Conservation (phyloP, 2,797 vertebrate species). For the Oreochromis mossambicus region DNA sequence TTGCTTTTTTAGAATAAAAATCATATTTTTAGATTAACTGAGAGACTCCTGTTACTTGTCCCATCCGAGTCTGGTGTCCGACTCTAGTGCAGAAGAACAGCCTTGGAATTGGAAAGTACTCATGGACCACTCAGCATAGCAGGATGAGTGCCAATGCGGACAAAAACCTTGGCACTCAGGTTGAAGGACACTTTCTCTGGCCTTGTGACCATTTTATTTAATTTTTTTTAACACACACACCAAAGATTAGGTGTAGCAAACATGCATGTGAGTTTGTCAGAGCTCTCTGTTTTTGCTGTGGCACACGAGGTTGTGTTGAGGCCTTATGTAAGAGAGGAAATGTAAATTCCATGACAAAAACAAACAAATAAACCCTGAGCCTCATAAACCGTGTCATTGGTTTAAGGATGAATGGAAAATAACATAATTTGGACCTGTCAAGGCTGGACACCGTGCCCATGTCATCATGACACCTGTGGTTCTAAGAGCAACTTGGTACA, state of each 20-base stretch:
- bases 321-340: conserved; percentile 61
- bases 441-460: conserved; percentile 39
- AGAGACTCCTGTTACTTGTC: not conserved
- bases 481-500: conserved; percentile 4
- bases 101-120: conserved; percentile 4
- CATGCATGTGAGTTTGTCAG: conserved; percentile 23
- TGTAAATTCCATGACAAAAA: conserved; percentile 73
- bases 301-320: conserved; percentile 38
- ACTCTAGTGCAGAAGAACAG: not conserved
- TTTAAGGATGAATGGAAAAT: conserved; percentile 68
- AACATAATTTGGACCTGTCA: conserved; percentile 62
- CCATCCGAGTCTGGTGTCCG: not conserved
- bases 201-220: conserved; percentile 32
- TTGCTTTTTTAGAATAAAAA: not conserved
- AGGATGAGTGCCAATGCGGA: not conserved
- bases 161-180: conserved; percentile 1
- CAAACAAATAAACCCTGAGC: conserved; percentile 69
- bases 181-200: conserved; percentile 44
- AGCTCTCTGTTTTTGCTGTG: conserved; percentile 34
- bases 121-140: conserved; percentile 13
- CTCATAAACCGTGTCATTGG: conserved; percentile 64
- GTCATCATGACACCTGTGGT: conserved; percentile 68
- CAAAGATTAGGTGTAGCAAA: conserved; percentile 38
- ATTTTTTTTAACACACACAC: conserved; percentile 43
- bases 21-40: conserved; percentile 1